Conservation (phyloP, 2,888 invertebrate genomes). For the Epicampocera succincta region DNA sequence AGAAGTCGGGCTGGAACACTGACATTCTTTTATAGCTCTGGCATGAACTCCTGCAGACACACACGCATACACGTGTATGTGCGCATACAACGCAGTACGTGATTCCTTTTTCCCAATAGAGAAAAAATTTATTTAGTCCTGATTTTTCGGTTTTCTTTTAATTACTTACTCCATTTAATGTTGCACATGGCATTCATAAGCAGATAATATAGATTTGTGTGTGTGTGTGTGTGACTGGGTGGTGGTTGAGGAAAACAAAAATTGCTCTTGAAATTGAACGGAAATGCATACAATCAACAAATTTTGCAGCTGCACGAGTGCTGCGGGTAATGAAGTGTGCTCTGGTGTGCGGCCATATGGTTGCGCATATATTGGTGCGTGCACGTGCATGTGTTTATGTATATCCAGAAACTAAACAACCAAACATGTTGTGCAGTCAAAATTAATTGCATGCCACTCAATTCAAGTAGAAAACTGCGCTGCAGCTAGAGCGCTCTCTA, state of each 20-base stretch:
- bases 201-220: not conserved
- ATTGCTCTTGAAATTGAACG: slow-evolving; percentile 36
- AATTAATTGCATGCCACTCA: slow-evolving; percentile 62
- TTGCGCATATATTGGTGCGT: not conserved
- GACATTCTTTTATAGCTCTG: too few species aligned
- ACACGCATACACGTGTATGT: too few species aligned
- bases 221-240: not conserved
- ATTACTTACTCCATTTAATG: slow-evolving; percentile 26
- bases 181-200: not conserved
- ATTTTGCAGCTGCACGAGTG: not conserved
- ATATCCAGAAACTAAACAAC: slow-evolving; percentile 8
- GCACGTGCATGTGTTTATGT: not conserved
- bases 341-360: not conserved
- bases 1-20: too few species aligned
- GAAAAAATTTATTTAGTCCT: not conserved
- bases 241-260: slow-evolving; percentile 28
- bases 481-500: not conserved
- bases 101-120: too few species aligned
- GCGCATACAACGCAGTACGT: too few species aligned
- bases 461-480: slow-evolving; percentile 20
- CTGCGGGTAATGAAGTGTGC: slow-evolving; percentile 8
- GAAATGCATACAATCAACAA: slow-evolving; percentile 45
- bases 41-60: too few species aligned
- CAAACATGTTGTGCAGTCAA: slow-evolving; percentile 41
- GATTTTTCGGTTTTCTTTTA: slow-evolving; percentile 2